phyloP scores from a whole-genome alignment of 2,888 invertebrate genomes.

The Lamellibrachia columna region DNA sequence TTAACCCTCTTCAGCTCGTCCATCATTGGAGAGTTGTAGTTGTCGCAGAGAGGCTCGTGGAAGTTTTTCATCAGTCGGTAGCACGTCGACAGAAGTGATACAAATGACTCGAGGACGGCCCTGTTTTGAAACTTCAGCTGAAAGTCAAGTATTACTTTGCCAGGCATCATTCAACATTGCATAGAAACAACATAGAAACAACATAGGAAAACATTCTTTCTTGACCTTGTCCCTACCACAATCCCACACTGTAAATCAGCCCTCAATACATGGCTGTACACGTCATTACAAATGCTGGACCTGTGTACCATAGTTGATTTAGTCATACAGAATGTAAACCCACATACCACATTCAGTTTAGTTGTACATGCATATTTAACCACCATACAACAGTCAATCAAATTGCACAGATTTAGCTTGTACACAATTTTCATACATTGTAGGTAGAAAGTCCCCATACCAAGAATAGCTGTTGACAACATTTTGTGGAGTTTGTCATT shows the following conservation, averaged over 20 bases:
- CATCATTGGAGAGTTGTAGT: constrained; percentile 32
- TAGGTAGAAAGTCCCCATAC: neutral
- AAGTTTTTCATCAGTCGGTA: constrained; percentile 37
- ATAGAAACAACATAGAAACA: neutral
- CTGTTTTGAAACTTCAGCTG: neutral
- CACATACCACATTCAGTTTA: too few species aligned
- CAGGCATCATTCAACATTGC: neutral
- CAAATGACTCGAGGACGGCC: constrained; percentile 27
- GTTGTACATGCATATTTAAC: too few species aligned
- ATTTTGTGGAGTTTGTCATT: neutral
- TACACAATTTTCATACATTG: too few species aligned
- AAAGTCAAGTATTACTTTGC: neutral
- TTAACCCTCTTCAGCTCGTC: constrained; percentile 25
- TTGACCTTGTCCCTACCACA: neutral
- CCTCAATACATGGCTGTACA: neutral
- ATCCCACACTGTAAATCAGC: neutral
- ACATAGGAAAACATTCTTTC: neutral
- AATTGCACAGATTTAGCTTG: too few species aligned
- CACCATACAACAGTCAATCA: too few species aligned
- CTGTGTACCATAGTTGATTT: too few species aligned
- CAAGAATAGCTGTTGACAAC: neutral
- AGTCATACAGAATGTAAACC: too few species aligned
- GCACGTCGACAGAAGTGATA: constrained; percentile 37
- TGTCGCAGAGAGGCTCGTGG: constrained; percentile 29
- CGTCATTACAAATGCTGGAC: too few species aligned